Percentiles rank a stretch among this genome's conserved stretches.
Evolutionary conservation across 2,888 invertebrate species (phyloP).

Genomic region (Liodrosophila aerea): DNA sequence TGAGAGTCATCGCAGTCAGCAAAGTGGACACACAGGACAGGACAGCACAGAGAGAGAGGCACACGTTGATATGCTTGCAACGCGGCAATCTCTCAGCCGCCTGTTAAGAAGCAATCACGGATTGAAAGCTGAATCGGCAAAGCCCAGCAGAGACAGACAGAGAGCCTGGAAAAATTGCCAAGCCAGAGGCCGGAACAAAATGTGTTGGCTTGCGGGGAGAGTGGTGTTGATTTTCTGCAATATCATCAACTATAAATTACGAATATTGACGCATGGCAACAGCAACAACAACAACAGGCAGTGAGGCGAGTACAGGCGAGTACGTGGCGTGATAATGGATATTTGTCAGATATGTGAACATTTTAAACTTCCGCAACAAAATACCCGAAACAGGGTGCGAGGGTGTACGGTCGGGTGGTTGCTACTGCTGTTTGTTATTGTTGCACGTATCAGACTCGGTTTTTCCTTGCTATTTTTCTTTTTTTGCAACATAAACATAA

Average conservation of each 20-base stretch:
- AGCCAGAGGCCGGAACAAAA: background rate
- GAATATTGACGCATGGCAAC: slow-evolving; percentile 69
- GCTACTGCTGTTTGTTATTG: slow-evolving; percentile 23
- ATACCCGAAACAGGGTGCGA: background rate
- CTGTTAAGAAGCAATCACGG: slow-evolving; percentile 74
- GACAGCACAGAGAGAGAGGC: slow-evolving; percentile 7
- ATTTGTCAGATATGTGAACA: slow-evolving; percentile 76
- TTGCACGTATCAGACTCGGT: slow-evolving; percentile 45
- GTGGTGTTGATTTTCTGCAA: slow-evolving; percentile 61
- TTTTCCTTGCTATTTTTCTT: slow-evolving; percentile 19
- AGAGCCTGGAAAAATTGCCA: slow-evolving; percentile 1
- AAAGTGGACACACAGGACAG: slow-evolving; percentile 26
- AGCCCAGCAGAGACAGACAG: slow-evolving; percentile 52
- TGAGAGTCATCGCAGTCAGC: slow-evolving; percentile 56
- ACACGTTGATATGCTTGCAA: background rate
- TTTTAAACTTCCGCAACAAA: slow-evolving; percentile 67
- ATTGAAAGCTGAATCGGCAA: slow-evolving; percentile 77
- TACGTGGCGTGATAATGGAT: slow-evolving; percentile 78
- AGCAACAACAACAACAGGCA: slow-evolving; percentile 12
- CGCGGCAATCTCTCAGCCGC: slow-evolving; percentile 20
- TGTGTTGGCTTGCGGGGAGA: slow-evolving; percentile 4
- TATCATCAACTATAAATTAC: slow-evolving; percentile 77
- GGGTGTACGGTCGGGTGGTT: no score
- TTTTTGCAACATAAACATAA: slow-evolving; percentile 67
- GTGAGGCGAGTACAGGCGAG: slow-evolving; percentile 34